These are phyloP conservation scores for Phallusia fumigata DNA, from an alignment of 23 tunicate genomes.

Conservation along the genomic window DNA sequence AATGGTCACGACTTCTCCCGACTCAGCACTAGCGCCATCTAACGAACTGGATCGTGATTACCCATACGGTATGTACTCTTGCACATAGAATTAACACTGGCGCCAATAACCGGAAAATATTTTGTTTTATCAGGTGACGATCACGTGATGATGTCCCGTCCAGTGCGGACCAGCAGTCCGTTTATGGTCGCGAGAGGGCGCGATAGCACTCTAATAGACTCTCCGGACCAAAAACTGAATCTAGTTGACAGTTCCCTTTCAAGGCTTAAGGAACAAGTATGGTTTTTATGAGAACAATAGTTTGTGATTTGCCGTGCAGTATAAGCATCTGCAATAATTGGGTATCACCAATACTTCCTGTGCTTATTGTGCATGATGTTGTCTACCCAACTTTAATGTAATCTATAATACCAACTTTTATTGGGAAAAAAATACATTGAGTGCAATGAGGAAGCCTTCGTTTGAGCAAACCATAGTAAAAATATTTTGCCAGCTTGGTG, in stretches of 20 bases:
- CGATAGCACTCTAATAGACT: neutral
- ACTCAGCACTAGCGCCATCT: neutral
- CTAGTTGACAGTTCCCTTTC: constrained; percentile 10
- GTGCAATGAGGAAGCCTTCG: neutral
- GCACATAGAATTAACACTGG: neutral
- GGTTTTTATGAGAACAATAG: neutral
- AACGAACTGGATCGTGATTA: neutral
- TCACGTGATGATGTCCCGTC: constrained; percentile 15
- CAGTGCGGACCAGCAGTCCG: constrained; percentile 57
- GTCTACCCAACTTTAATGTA: no score
- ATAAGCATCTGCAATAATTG: no score
- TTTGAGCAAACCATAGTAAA: neutral
- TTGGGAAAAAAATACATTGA: no score
- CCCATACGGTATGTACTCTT: neutral
- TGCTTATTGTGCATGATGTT: no score
- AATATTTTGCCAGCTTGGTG: constrained; percentile 10
- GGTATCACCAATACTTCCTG: no score
- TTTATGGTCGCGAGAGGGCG: constrained; percentile 21
- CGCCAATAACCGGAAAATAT: neutral
- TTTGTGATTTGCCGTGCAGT: no score
- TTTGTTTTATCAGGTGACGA: neutral
- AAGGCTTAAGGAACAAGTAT: constrained; percentile 32
- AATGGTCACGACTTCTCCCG: constrained; percentile 24
- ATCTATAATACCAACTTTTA: no score
- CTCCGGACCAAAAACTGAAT: constrained; percentile 11